Percentiles rank a stretch among this genome's conserved stretches.
Evolutionary conservation across 1,140 invertebrate species (phyloP).

Genomic region (Drosophila sechellia): DNA sequence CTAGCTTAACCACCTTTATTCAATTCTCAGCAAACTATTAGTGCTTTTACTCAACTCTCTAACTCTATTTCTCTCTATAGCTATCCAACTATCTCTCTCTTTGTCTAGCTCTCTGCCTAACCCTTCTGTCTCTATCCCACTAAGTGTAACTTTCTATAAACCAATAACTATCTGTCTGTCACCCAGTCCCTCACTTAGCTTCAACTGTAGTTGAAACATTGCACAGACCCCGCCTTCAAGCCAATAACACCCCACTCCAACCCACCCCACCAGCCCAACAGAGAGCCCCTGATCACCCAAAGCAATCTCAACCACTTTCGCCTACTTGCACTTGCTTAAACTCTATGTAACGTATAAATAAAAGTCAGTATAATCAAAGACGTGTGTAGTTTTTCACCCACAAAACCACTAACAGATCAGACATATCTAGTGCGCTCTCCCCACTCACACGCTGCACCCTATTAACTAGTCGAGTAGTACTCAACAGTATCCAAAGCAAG

Average conservation of each 20-base stretch:
- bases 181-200: constrained; percentile 58
- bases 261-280: neutral
- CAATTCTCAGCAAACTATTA: constrained; percentile 63
- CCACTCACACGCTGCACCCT: constrained; percentile 70
- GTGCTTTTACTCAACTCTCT: constrained; percentile 78
- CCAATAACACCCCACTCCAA: neutral
- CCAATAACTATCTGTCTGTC: constrained; percentile 52
- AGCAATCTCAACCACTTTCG: constrained; percentile 46
- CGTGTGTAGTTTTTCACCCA: constrained; percentile 77
- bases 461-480: constrained; percentile 62
- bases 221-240: constrained; percentile 35
- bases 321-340: constrained; percentile 72
- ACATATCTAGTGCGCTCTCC: constrained; percentile 67
- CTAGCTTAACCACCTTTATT: constrained; percentile 77
- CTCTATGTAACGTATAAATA: constrained; percentile 49
- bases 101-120: constrained; percentile 51
- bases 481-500: constrained; percentile 55
- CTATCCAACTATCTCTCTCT: constrained; percentile 45
- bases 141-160: constrained; percentile 50
- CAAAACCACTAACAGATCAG: constrained; percentile 38
- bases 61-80: constrained; percentile 58
- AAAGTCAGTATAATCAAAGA: constrained; percentile 54
- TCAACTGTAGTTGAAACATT: constrained; percentile 64
- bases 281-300: constrained; percentile 4
- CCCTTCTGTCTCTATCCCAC: constrained; percentile 48